These are phyloP conservation scores for Zoanthus sansibaricus DNA, from an alignment of 92 coral and sea anemone genomes.

Conservation along the genomic window DNA sequence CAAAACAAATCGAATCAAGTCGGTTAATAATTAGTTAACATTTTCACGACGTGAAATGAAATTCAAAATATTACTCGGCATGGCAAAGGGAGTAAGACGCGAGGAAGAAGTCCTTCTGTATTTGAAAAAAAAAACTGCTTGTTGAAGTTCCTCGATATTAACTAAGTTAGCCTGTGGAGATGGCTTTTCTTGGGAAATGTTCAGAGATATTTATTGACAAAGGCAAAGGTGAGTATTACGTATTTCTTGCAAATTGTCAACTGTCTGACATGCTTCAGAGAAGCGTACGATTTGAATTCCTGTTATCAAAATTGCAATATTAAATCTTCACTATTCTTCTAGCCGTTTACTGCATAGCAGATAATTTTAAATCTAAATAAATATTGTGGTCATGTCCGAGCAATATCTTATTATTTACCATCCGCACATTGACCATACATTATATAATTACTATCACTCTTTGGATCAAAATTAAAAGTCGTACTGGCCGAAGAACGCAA, in stretches of 20 bases:
- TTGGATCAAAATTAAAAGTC: too few relatives aligned
- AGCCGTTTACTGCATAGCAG: background rate
- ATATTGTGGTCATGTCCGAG: too few relatives aligned
- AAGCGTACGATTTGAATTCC: background rate
- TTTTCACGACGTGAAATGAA: too few relatives aligned
- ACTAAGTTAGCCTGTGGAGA: background rate
- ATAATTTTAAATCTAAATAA: background rate
- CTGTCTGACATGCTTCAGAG: background rate
- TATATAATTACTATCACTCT: too few relatives aligned
- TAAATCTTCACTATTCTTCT: background rate
- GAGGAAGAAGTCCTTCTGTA: background rate
- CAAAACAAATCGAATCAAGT: too few relatives aligned
- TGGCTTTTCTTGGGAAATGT: conserved; percentile 28
- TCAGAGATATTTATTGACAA: conserved; percentile 14
- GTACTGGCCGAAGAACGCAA: too few relatives aligned
- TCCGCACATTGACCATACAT: too few relatives aligned
- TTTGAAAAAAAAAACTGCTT: background rate
- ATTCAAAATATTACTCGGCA: too few relatives aligned
- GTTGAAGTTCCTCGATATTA: background rate
- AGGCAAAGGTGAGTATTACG: conserved; percentile 3
- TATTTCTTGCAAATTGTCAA: too few relatives aligned
- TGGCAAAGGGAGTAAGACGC: too few relatives aligned
- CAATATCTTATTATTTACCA: too few relatives aligned
- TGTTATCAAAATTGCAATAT: background rate
- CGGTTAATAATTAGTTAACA: too few relatives aligned